Evolutionary conservation across 2,113 vertebrate species (phyloP).

Genomic region (Gymnorhina tibicen): DNA sequence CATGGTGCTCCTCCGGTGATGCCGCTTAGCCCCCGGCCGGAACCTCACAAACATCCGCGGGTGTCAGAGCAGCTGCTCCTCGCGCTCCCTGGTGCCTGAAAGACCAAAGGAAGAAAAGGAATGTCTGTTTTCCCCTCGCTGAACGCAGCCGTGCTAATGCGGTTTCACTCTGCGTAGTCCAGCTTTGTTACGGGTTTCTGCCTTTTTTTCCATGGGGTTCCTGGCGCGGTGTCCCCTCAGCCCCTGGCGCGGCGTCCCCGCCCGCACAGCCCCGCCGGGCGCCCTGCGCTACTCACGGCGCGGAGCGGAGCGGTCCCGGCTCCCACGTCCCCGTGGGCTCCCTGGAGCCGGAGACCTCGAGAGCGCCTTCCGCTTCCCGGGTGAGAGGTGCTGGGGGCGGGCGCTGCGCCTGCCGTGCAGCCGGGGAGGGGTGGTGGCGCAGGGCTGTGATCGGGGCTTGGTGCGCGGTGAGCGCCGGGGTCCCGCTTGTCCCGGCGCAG

Average conservation of each 20-base stretch:
- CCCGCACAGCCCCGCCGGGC: too few relatives aligned
- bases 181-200: background rate
- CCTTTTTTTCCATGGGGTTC: background rate
- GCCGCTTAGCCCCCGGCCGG: fast-evolving
- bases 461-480: fast-evolving
- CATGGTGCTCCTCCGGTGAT: background rate
- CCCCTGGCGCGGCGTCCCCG: background rate
- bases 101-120: background rate
- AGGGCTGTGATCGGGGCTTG: fast-evolving
- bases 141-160: background rate
- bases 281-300: background rate
- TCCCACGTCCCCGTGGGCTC: fast-evolving
- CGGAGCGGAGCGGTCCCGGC: fast-evolving
- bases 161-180: background rate
- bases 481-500: background rate
- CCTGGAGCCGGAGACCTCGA: background rate
- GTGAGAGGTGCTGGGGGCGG: background rate
- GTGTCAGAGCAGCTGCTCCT: background rate
- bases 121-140: background rate
- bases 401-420: background rate
- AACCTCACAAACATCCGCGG: fast-evolving
- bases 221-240: background rate
- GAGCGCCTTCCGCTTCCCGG: constrained; percentile 8
- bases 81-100: background rate
- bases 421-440: fast-evolving